Evolutionary conservation across 2,113 vertebrate species (phyloP).

Genomic region (Catharus minimus): DNA sequence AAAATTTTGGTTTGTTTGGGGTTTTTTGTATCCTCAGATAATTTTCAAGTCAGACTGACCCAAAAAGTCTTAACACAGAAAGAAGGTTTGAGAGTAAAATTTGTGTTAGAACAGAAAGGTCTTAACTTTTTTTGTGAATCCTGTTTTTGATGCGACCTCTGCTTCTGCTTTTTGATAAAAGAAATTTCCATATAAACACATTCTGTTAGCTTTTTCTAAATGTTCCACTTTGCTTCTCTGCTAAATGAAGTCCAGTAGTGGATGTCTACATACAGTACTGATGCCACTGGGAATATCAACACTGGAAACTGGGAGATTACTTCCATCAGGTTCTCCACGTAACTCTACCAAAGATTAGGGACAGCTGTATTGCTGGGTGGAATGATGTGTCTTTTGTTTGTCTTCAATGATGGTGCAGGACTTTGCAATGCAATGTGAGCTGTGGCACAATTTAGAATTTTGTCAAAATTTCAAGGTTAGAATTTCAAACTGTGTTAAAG

Average conservation of each 20-base stretch:
- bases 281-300: not conserved
- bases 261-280: not conserved
- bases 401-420: not conserved
- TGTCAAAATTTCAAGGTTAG: not conserved
- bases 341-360: not conserved
- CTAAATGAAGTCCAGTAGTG: not conserved
- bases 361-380: not conserved
- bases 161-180: not conserved
- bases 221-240: not conserved
- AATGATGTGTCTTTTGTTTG: not conserved
- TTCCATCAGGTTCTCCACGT: not conserved
- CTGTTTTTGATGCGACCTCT: not conserved
- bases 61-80: not conserved
- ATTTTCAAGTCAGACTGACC: not conserved
- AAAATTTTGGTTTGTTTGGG: not conserved
- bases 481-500: not conserved
- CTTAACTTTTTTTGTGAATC: not conserved
- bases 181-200: fast-evolving
- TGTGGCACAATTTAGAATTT: not conserved
- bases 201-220: not conserved
- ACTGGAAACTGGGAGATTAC: not conserved
- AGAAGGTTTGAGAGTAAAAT: not conserved
- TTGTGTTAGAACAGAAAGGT: not conserved
- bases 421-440: not conserved
- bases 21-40: not conserved